Conservation (phyloP, 1,140 invertebrate species). For the Dendrolimus punctatus region DNA sequence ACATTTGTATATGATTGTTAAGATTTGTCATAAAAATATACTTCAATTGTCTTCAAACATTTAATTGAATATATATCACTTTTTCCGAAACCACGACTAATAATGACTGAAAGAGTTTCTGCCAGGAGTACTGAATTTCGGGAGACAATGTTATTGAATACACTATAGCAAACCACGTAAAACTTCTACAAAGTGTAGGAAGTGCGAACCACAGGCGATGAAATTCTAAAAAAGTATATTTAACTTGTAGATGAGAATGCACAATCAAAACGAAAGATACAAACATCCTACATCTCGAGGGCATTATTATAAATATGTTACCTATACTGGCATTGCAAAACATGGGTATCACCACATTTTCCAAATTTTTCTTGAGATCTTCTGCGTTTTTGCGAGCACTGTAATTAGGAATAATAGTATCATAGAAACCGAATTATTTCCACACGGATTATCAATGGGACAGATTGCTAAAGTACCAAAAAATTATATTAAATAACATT, state of each 20-base stretch:
- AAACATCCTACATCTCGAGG: slow-evolving; percentile 52
- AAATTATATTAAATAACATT: too few species aligned
- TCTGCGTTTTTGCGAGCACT: slow-evolving; percentile 95
- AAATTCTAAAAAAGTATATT: slow-evolving; percentile 44
- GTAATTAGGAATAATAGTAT: slow-evolving; percentile 72
- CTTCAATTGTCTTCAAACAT: too few species aligned
- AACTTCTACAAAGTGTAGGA: slow-evolving; percentile 1
- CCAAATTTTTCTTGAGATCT: slow-evolving; percentile 91
- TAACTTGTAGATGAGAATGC: slow-evolving; percentile 55
- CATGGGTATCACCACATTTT: slow-evolving; percentile 96
- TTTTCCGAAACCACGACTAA: too few species aligned
- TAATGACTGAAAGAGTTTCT: too few species aligned
- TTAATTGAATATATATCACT: too few species aligned
- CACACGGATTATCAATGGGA: slow-evolving; percentile 15
- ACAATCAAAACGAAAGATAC: slow-evolving; percentile 48
- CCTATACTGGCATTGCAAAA: slow-evolving; percentile 92
- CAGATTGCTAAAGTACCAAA: too few species aligned
- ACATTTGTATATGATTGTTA: too few species aligned
- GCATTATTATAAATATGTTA: slow-evolving; percentile 73
- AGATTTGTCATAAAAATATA: too few species aligned
- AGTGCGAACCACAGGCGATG: slow-evolving; percentile 54
- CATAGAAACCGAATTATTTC: slow-evolving; percentile 63
- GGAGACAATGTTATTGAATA: too few species aligned
- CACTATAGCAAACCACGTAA: too few species aligned
- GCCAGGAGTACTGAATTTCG: too few species aligned